A percentile compares a stretch with the other conserved stretches of the same genome.
Evolutionary conservation across 2,888 invertebrate species (phyloP).

Genomic region (Halictus quadricinctus): DNA sequence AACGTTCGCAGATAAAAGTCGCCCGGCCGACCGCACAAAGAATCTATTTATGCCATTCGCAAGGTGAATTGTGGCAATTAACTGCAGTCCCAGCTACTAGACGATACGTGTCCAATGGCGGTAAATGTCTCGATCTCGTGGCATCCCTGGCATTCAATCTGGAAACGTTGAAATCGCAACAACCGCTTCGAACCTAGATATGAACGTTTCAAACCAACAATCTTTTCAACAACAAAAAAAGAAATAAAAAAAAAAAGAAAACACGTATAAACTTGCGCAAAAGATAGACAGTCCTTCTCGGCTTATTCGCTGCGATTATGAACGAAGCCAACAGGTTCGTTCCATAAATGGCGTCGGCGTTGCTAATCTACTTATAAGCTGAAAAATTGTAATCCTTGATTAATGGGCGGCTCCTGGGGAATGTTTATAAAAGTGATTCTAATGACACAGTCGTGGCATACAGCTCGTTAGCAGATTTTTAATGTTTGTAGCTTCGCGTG

Average conservation of each 20-base stretch:
- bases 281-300: neutral
- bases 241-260: neutral
- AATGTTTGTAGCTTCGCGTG: neutral
- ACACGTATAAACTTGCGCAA: neutral
- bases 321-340: neutral
- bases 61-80: constrained; percentile 55
- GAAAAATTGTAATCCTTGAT: constrained; percentile 32
- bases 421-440: constrained; percentile 11
- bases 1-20: constrained; percentile 42
- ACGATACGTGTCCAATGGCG: constrained; percentile 23
- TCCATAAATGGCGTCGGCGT: constrained; percentile 18
- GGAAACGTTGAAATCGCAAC: neutral
- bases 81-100: constrained; percentile 33
- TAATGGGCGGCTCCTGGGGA: constrained; percentile 18
- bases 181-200: neutral
- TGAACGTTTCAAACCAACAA: neutral
- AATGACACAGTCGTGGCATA: neutral
- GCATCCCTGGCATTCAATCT: constrained; percentile 8
- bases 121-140: constrained; percentile 21
- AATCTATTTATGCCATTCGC: constrained; percentile 54
- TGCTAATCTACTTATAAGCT: constrained; percentile 27
- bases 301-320: neutral
- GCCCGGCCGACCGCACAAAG: constrained; percentile 43
- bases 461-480: constrained; percentile 14
- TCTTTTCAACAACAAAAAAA: neutral